Conservation (phyloP, 2,113 vertebrate genomes). For the Sebastes schlegelii region DNA sequence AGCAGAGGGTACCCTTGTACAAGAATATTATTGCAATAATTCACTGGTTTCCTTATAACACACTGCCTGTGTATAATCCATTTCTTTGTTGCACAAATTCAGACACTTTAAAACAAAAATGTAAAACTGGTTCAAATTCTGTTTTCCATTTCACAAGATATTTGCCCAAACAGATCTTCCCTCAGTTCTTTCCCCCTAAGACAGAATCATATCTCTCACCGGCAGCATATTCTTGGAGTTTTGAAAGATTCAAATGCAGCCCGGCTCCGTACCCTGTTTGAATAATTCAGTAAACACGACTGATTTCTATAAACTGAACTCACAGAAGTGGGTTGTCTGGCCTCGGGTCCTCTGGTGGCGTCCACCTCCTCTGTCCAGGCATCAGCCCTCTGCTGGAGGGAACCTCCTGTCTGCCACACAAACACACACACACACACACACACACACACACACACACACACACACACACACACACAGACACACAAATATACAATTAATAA, state of each 20-base stretch:
- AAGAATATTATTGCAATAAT: slow-evolving; percentile 16
- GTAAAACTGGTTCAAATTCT: too few species aligned
- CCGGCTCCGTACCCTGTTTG: not conserved
- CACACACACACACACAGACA: not conserved
- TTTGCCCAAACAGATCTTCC: not conserved
- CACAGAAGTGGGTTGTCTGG: slow-evolving; percentile 41
- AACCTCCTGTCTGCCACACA: slow-evolving; percentile 67
- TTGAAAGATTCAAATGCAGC: not conserved
- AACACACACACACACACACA: not conserved
- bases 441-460: slow-evolving; percentile 4
- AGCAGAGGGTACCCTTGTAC: slow-evolving; percentile 61
- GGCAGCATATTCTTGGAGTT: not conserved
- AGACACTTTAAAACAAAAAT: not conserved
- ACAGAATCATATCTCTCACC: not conserved
- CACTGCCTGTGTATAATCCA: not conserved
- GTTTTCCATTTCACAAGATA: not conserved
- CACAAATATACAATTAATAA: not conserved
- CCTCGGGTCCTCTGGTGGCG: slow-evolving; percentile 65
- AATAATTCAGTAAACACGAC: slow-evolving; percentile 15
- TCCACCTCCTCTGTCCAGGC: slow-evolving; percentile 75
- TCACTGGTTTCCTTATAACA: not conserved
- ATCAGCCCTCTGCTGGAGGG: slow-evolving; percentile 73
- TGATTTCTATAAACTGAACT: slow-evolving; percentile 38
- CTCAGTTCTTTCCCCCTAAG: not conserved
- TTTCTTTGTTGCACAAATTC: not conserved